phyloP scores from a whole-genome alignment of 2,113 vertebrate genomes.

The Uria lomvia region DNA sequence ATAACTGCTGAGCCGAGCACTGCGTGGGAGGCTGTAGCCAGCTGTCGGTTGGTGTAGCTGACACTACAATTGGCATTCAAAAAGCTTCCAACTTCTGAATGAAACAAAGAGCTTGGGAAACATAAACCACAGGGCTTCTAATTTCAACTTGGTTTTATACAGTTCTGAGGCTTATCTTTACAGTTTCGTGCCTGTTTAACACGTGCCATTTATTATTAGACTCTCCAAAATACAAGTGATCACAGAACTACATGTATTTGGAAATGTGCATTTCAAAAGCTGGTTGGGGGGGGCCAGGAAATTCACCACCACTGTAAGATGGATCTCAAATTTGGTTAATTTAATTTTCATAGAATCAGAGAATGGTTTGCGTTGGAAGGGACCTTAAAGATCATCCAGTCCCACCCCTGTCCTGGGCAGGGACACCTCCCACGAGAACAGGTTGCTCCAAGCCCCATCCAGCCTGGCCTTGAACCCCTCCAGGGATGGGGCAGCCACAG shows the following conservation, averaged over 20 bases:
- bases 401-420: too few relatives aligned
- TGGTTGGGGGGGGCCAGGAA: not conserved
- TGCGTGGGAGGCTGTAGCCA: not conserved
- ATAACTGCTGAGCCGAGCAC: not conserved
- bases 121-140: not conserved
- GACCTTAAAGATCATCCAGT: too few relatives aligned
- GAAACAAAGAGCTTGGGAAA: not conserved
- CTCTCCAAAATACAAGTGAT: not conserved
- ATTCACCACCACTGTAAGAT: not conserved
- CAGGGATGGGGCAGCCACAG: too few relatives aligned
- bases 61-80: not conserved
- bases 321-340: not conserved
- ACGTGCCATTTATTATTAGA: not conserved
- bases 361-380: too few relatives aligned
- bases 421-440: too few relatives aligned
- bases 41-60: not conserved
- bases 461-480: too few relatives aligned
- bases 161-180: not conserved
- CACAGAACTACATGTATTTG: not conserved
- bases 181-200: not conserved
- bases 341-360: not conserved
- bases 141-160: not conserved
- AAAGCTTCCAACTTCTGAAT: not conserved
- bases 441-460: too few relatives aligned
- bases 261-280: not conserved